phyloP scores from a whole-genome alignment of 2,113 vertebrate genomes.

The Oryzias melastigma region DNA sequence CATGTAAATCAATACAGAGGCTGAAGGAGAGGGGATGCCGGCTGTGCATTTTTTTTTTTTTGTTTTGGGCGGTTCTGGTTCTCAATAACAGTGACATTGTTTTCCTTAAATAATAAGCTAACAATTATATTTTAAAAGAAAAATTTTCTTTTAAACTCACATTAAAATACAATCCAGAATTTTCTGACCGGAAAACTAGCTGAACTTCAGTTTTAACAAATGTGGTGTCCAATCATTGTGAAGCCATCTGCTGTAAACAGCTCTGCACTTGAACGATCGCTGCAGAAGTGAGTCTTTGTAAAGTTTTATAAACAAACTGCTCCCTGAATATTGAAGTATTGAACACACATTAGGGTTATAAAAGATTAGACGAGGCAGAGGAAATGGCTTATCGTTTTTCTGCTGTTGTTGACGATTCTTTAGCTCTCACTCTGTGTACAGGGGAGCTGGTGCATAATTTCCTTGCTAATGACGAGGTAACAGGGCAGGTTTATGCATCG shows the following conservation, averaged over 20 bases:
- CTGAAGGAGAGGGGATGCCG: too few species aligned
- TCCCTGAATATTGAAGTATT: neutral
- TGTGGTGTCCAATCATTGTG: neutral
- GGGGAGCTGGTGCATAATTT: constrained; percentile 59
- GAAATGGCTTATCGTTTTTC: constrained; percentile 22
- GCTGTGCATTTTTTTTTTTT: neutral
- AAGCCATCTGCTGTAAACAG: neutral
- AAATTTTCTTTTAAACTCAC: neutral
- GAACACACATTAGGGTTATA: neutral
- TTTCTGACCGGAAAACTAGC: neutral
- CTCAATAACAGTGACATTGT: neutral
- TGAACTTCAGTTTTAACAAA: neutral
- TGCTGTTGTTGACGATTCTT: constrained; percentile 36
- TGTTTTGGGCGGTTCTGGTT: too few species aligned
- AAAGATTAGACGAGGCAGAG: constrained; percentile 1
- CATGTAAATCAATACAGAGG: too few species aligned
- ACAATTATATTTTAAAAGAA: neutral
- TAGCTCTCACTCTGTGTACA: constrained; percentile 28
- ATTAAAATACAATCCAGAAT: neutral
- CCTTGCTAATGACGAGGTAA: constrained; percentile 50
- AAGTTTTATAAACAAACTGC: neutral
- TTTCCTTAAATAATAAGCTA: neutral
- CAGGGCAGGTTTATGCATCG: constrained; percentile 36
- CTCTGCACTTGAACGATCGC: neutral
- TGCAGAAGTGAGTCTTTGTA: neutral